Conservation (phyloP, 1,140 invertebrate genomes). For the Hycleus phaleratus region DNA sequence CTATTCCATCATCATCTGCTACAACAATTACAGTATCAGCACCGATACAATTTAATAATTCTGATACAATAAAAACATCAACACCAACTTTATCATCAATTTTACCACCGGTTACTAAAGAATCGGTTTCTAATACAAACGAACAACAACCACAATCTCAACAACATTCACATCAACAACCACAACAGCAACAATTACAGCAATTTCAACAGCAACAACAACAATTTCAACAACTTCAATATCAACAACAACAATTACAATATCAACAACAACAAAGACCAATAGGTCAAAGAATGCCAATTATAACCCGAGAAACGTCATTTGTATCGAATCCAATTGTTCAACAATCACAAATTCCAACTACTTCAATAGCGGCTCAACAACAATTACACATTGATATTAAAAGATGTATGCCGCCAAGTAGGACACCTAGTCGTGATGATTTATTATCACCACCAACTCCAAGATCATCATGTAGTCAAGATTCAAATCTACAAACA, state of each 20-base stretch:
- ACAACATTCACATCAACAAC: not conserved
- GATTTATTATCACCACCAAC: constrained; percentile 40
- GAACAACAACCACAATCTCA: constrained; percentile 22
- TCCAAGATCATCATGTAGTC: constrained; percentile 35
- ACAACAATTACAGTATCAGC: constrained; percentile 44
- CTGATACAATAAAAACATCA: constrained; percentile 59
- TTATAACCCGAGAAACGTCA: constrained; percentile 49
- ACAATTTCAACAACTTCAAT: not conserved
- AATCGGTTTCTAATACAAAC: constrained; percentile 16
- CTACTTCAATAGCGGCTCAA: constrained; percentile 7
- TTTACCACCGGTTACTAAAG: constrained; percentile 38
- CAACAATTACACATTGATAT: constrained; percentile 38
- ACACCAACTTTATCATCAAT: constrained; percentile 52
- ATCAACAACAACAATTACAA: constrained; percentile 27
- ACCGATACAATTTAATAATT: constrained; percentile 56
- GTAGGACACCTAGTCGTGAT: constrained; percentile 36
- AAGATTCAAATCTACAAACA: constrained; percentile 39
- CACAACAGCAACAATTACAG: constrained; percentile 38
- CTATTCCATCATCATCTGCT: constrained; percentile 43
- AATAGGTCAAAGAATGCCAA: constrained; percentile 31
- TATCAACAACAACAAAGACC: not conserved
- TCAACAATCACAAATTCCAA: constrained; percentile 15
- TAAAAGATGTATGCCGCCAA: constrained; percentile 36
- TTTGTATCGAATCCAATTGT: constrained; percentile 44
- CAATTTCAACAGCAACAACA: constrained; percentile 5